Conservation (phyloP, 2,113 vertebrate genomes). For the Rhineura floridana region DNA sequence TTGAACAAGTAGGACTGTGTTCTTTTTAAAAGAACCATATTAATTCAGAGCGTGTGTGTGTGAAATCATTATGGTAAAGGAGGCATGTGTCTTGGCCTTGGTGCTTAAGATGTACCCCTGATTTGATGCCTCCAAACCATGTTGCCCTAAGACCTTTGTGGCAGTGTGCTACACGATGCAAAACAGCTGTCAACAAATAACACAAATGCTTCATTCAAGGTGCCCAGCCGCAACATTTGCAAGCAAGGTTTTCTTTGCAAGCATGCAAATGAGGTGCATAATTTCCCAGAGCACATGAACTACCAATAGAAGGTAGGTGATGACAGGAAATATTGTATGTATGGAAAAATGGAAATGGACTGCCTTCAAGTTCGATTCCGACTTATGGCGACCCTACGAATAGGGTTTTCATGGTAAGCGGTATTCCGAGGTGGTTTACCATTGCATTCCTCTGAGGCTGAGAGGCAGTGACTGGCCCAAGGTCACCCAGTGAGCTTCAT, state of each 20-base stretch:
- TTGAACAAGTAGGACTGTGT: not conserved
- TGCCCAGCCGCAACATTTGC: constrained; percentile 42
- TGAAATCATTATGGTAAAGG: not conserved
- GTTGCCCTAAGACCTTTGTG: constrained; percentile 46
- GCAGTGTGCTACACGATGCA: constrained; percentile 48
- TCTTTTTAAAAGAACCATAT: not conserved
- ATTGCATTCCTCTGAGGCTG: too few species aligned
- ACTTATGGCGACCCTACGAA: too few species aligned
- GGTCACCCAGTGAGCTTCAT: too few species aligned
- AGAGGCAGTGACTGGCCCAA: too few species aligned
- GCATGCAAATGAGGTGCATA: not conserved
- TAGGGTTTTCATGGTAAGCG: too few species aligned
- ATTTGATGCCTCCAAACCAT: constrained; percentile 14
- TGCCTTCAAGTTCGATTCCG: too few species aligned
- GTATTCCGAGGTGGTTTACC: too few species aligned
- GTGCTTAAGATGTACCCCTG: constrained; percentile 28
- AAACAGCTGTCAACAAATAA: constrained; percentile 51
- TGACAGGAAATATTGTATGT: not conserved
- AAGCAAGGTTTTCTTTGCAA: constrained; percentile 56
- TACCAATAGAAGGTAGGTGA: not conserved
- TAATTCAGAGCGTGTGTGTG: not conserved
- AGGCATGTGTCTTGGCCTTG: not conserved
- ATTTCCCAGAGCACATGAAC: constrained; percentile 31
- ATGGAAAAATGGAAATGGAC: too few species aligned
- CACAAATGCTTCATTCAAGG: constrained; percentile 55